phyloP scores from a whole-genome alignment of 2,113 vertebrate species.

The Edolisoma coerulescens region DNA sequence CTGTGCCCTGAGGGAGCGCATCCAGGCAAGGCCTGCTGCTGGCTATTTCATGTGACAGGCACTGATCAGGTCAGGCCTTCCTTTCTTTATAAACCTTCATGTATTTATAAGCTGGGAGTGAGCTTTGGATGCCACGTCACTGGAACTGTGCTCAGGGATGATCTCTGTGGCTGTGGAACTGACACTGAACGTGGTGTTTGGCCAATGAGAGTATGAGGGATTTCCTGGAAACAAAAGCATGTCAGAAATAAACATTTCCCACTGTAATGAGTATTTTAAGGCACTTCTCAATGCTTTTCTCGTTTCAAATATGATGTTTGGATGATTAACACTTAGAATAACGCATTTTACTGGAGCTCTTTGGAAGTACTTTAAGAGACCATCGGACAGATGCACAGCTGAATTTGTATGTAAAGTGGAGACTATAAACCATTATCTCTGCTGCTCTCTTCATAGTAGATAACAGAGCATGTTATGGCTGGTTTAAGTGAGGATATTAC shows the following conservation, averaged over 20 bases:
- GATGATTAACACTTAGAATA: conserved; percentile 20
- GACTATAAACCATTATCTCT: conserved; percentile 20
- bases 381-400: conserved; percentile 36
- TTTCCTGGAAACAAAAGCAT: neutral
- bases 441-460: neutral
- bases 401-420: conserved; percentile 24
- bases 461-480: neutral
- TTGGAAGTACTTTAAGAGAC: conserved; percentile 11
- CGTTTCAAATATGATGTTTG: neutral
- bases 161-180: fast-evolving
- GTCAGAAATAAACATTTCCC: neutral
- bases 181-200: neutral
- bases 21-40: neutral
- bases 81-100: neutral
- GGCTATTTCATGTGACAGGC: neutral
- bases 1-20: neutral
- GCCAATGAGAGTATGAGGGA: neutral
- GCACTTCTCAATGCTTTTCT: neutral
- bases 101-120: neutral
- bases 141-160: neutral
- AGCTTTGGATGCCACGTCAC: neutral
- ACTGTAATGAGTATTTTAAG: neutral
- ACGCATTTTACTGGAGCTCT: neutral
- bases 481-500: conserved; percentile 25
- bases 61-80: neutral